Evolutionary conservation across 2,113 vertebrate genomes (phyloP), one percentile per base, ranked within the genome.

Genomic region (Hippocampus abdominalis): DNA sequence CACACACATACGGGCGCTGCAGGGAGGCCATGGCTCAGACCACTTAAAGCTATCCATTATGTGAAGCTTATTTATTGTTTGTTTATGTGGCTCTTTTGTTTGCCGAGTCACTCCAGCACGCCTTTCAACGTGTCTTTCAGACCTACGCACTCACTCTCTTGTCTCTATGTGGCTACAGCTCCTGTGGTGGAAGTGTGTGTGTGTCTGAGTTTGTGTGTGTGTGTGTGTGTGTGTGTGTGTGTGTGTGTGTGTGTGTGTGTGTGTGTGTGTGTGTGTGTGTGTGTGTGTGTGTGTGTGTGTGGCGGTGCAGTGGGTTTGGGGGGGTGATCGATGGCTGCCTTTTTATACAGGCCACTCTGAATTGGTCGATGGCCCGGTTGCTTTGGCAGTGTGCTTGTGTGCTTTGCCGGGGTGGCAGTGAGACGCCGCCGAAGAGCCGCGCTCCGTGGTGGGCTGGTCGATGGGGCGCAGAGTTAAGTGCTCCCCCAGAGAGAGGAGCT

Each of bases 341-440:
- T 91, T 91, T 90, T 90, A 87, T 80, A 73, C 77, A 78, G 85
- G 88, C 90, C 91, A 92, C 91, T 92, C 92, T 82, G 88, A 90
- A 81, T 87, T 75, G 90, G 91, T 93, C 92, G 91, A 93, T 92
- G 27, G 85, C 83, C 82, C 64, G 79, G 84, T 79, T 75, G 85
- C 85, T 87, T 82, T 72, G 84, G 81, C 76, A 79, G 77, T 66
- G 83, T 36, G 60, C 84, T 85, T 62, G 83, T 86, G 86, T 73
- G 86, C 81, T 87, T 83, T 79, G 83, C 84, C 71, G 86, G 89
- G 88, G 86, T 89, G 87, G 82, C 83, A 80, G 87, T 84, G 88
- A 87, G 85, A 88, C 72, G 61, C 87, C 83, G 78, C 84, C 88
- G 87, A 78, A 73, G 84, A 87, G 84, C 82, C 62, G 67, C n/a